Evolutionary conservation across 2,113 vertebrate genomes (phyloP).

Genomic region (Pelecanoides urinatrix): DNA sequence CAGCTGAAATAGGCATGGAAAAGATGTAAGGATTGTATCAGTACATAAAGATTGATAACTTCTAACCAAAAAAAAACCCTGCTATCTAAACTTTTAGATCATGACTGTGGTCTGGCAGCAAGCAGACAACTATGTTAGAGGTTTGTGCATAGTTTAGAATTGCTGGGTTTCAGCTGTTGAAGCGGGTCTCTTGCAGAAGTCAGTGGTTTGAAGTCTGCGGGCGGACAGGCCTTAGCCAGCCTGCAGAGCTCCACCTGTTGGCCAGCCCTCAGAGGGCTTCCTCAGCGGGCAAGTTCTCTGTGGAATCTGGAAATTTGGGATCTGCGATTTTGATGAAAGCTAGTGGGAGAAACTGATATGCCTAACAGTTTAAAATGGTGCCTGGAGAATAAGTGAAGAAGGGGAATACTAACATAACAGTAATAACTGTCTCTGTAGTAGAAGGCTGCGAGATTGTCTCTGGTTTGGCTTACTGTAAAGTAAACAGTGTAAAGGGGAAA

Average conservation of each 20-base stretch:
- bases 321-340: neutral
- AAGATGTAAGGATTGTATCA: neutral
- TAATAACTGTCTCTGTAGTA: neutral
- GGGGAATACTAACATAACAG: neutral
- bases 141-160: neutral
- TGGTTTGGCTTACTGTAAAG: neutral
- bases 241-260: slow-evolving; percentile 40
- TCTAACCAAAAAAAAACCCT: neutral
- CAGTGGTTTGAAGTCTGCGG: neutral
- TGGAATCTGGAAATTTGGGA: neutral
- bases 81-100: neutral
- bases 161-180: neutral
- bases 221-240: neutral
- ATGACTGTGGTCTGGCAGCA: neutral
- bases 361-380: neutral
- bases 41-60: neutral
- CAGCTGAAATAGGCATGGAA: neutral
- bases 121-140: neutral
- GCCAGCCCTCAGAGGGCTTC: neutral
- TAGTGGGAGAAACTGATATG: neutral
- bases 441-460: neutral
- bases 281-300: neutral
- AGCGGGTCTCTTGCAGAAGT: neutral
- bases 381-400: neutral
- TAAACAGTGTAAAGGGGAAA: neutral